These are phyloP conservation scores for Netelia fuscicornis DNA, from an alignment of 2,888 invertebrate genomes.

Conservation along the genomic window DNA sequence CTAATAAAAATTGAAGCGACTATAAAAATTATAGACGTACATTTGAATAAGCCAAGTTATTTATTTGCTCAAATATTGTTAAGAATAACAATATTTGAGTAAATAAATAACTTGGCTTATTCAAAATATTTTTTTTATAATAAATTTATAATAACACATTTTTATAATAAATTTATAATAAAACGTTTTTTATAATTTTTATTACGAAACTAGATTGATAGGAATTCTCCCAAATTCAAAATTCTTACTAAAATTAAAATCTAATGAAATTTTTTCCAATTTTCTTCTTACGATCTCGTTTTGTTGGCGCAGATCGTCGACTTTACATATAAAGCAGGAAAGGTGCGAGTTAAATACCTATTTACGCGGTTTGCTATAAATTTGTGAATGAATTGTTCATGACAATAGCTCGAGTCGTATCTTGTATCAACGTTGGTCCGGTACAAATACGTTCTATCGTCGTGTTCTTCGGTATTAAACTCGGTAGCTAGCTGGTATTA, in stretches of 20 bases:
- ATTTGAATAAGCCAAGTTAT: neutral
- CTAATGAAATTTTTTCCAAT: too few species aligned
- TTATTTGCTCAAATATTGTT: neutral
- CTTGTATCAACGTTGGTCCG: conserved; percentile 38
- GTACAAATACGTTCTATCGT: conserved; percentile 46
- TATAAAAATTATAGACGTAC: neutral
- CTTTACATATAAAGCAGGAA: too few species aligned
- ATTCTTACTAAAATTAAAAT: too few species aligned
- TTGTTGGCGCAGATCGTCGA: too few species aligned
- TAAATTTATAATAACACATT: too few species aligned
- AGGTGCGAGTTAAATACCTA: too few species aligned
- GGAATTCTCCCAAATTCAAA: too few species aligned
- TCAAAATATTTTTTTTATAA: neutral
- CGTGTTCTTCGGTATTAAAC: conserved; percentile 40
- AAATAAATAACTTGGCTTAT: neutral
- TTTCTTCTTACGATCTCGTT: too few species aligned
- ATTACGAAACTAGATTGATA: too few species aligned
- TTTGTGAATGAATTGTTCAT: conserved; percentile 21
- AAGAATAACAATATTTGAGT: neutral
- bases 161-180: neutral
- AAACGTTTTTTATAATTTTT: neutral
- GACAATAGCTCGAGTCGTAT: conserved; percentile 34
- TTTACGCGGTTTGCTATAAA: neutral
- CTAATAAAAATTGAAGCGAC: conserved; percentile 40
- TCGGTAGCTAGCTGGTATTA: conserved; percentile 18